Conservation (phyloP, 2,113 vertebrate genomes). For the Hypanus sabinus region DNA sequence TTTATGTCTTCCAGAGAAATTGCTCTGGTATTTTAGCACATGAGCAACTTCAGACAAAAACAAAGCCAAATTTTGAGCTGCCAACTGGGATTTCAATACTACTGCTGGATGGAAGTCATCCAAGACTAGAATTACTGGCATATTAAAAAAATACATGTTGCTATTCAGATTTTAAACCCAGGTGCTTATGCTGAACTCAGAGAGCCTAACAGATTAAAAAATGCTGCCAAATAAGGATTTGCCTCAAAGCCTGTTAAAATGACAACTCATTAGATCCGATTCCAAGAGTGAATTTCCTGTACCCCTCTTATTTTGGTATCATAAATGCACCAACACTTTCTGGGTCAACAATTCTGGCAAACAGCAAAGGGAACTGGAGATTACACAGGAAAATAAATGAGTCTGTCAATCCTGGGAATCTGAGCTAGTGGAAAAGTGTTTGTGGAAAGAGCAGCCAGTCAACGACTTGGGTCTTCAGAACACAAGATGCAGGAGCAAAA, state of each 20-base stretch:
- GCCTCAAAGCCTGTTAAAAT: conserved; percentile 8
- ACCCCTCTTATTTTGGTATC: background rate
- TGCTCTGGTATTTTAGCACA: background rate
- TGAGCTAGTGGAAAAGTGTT: too few relatives aligned
- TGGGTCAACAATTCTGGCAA: background rate
- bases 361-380: background rate
- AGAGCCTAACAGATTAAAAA: background rate
- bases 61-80: background rate
- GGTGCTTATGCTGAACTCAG: background rate
- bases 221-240: conserved; percentile 29
- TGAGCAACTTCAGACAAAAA: background rate
- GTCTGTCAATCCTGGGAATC: too few relatives aligned
- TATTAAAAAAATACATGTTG: background rate
- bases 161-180: background rate
- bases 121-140: background rate
- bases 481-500: too few relatives aligned
- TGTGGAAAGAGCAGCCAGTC: too few relatives aligned
- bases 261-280: background rate
- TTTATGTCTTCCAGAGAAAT: background rate
- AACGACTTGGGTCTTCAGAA: too few relatives aligned
- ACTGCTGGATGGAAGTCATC: conserved; percentile 24
- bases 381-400: too few relatives aligned
- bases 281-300: background rate
- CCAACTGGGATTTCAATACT: background rate
- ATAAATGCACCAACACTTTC: background rate